Evolutionary conservation across 2,797 vertebrate species (phyloP).

Genomic region (Merluccius polli): DNA sequence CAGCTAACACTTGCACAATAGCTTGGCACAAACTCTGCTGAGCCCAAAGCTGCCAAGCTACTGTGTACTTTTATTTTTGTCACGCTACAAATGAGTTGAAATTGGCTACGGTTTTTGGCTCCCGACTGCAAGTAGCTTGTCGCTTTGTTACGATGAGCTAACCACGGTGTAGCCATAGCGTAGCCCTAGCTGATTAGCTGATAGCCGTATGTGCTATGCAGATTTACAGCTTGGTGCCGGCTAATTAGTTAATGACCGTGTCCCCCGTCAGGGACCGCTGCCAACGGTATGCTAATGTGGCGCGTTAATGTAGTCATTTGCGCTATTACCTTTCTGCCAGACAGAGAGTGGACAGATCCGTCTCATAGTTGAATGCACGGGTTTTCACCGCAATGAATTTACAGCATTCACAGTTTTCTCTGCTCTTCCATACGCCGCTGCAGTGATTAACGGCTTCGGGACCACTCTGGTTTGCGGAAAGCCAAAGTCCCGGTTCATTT

Average conservation of each 20-base stretch:
- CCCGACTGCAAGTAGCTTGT: not conserved
- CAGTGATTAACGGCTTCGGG: not conserved
- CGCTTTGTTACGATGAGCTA: not conserved
- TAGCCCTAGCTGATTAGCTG: not conserved
- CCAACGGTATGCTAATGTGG: not conserved
- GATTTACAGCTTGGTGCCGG: not conserved
- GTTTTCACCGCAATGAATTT: no score
- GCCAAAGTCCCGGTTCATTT: not conserved
- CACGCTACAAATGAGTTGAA: not conserved
- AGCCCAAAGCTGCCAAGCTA: no score
- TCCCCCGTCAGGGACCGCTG: no score
- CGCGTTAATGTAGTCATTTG: not conserved
- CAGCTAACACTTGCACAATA: no score
- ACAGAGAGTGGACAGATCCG: not conserved
- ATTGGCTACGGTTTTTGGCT: not conserved
- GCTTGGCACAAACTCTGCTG: no score
- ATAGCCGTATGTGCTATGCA: not conserved
- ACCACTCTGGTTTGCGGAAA: no score
- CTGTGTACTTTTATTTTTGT: no score
- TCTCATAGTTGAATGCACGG: not conserved
- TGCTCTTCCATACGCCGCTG: not conserved
- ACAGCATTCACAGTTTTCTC: not conserved
- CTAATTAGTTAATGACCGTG: not conserved
- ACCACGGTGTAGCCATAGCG: not conserved
- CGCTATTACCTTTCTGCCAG: not conserved